Evolutionary conservation across 2,113 vertebrate species (phyloP), one percentile per base, ranked within the genome.

Genomic region (Oryzias woworae): DNA sequence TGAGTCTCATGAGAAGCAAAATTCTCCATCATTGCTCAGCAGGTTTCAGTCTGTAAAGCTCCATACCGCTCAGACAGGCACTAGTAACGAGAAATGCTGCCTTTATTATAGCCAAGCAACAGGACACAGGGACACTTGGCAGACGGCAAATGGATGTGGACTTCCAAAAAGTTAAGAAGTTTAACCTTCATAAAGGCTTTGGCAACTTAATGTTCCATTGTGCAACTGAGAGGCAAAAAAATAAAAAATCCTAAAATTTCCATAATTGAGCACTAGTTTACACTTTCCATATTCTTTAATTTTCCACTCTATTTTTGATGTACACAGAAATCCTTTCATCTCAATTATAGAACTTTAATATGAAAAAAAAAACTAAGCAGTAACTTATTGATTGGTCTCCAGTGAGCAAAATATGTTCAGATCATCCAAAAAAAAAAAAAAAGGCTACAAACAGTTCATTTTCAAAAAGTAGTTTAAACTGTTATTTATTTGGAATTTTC

Each of bases 51-150:
- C 67, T 3, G 4, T 72, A 75, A 61, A 66, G 74, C 81, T 82
- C 66, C 36, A 44, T 61, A 60, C 64, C 65, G 59, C 20, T 65
- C 71, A 75, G 75, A 82, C 78, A 83, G 69, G 61, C 45, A 68
- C 68, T 16, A 8, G 42, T 58, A 80, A 80, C 85, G 75, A 66
- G 75, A 88, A 76, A 80, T 81, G 53, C 59, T 57, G 72, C 63
- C 31, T 68, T 49, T 63, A 73, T 85, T 86, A 85, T 87, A 77
- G 72, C 69, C 53, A 48, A 85, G 88, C 82, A 88, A 86, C 78
- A 65, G 69, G 53, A 71, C 76, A 84, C 83, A 81, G 65, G 86
- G 75, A 47, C 22, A 69, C 58, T 81, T 76, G 53, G 66, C 55
- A 41, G 53, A 49, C 53, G 75, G 64, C 15, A 68, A 71, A 75